These are phyloP conservation scores for Anoplophora glabripennis DNA, from an alignment of 1,140 invertebrate genomes.

Conservation along the genomic window DNA sequence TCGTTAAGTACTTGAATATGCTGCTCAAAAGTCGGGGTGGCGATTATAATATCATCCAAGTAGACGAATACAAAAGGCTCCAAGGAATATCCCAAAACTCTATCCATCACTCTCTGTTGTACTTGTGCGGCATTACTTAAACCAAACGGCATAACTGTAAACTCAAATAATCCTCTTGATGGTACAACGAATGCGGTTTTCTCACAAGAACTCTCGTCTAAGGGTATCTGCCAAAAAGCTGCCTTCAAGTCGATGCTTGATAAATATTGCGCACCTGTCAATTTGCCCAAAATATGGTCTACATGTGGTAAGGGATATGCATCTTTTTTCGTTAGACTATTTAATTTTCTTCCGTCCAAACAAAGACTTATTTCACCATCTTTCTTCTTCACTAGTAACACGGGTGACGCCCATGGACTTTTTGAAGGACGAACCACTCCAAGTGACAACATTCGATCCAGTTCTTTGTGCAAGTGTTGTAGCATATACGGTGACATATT, in stretches of 20 bases:
- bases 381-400: slow-evolving; percentile 20
- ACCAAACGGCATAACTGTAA: slow-evolving; percentile 50
- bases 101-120: slow-evolving; percentile 31
- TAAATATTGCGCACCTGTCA: slow-evolving; percentile 36
- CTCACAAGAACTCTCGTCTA: slow-evolving; percentile 31
- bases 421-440: slow-evolving; percentile 8
- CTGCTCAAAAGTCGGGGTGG: slow-evolving; percentile 31
- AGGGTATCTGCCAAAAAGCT: slow-evolving; percentile 41
- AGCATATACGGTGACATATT: slow-evolving; percentile 2
- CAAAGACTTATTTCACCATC: slow-evolving; percentile 16
- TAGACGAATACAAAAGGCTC: slow-evolving; percentile 36
- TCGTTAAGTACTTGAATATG: slow-evolving; percentile 25
- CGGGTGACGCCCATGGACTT: slow-evolving; percentile 32
- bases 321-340: slow-evolving; percentile 10
- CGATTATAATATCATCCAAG: slow-evolving; percentile 43
- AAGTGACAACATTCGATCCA: slow-evolving; percentile 20
- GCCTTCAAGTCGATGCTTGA: slow-evolving; percentile 35
- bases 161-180: slow-evolving; percentile 46
- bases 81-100: slow-evolving; percentile 29
- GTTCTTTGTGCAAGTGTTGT: slow-evolving; percentile 15
- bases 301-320: slow-evolving; percentile 31
- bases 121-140: slow-evolving; percentile 41
- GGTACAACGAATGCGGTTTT: slow-evolving; percentile 50
- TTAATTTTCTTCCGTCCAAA: slow-evolving; percentile 18
- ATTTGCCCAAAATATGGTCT: slow-evolving; percentile 26